These are phyloP conservation scores for Cyanistes caeruleus DNA, from an alignment of 2,113 vertebrate species.

Conservation along the genomic window DNA sequence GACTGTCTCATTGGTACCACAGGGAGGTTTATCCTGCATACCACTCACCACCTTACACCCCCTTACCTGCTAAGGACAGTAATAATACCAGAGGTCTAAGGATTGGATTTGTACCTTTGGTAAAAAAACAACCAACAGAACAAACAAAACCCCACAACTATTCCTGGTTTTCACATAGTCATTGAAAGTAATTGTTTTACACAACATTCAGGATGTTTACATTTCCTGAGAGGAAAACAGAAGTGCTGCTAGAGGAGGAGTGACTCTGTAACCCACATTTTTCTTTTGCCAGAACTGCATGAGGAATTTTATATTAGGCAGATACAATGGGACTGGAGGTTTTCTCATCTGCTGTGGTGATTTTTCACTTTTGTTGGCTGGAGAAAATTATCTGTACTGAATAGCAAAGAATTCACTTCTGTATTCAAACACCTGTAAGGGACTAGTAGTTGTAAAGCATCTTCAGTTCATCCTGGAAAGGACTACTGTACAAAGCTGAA, in stretches of 20 bases:
- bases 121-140: background rate
- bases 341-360: background rate
- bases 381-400: background rate
- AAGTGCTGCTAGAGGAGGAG: background rate
- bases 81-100: background rate
- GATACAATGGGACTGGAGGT: background rate
- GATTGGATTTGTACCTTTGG: background rate
- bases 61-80: background rate
- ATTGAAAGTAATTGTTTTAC: background rate
- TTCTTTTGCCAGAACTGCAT: background rate
- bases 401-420: background rate
- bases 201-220: background rate
- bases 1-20: background rate
- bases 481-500: constrained; percentile 10
- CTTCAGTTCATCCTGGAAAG: constrained; percentile 20
- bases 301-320: background rate
- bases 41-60: background rate
- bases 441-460: background rate
- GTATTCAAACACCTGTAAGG: background rate
- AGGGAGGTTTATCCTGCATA: background rate
- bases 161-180: background rate
- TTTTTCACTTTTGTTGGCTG: background rate
- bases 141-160: rapidly evolving
- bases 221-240: background rate
- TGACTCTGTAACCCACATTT: rapidly evolving